Conservation (phyloP, 2,113 vertebrate species). For the Sterna hirundo region DNA sequence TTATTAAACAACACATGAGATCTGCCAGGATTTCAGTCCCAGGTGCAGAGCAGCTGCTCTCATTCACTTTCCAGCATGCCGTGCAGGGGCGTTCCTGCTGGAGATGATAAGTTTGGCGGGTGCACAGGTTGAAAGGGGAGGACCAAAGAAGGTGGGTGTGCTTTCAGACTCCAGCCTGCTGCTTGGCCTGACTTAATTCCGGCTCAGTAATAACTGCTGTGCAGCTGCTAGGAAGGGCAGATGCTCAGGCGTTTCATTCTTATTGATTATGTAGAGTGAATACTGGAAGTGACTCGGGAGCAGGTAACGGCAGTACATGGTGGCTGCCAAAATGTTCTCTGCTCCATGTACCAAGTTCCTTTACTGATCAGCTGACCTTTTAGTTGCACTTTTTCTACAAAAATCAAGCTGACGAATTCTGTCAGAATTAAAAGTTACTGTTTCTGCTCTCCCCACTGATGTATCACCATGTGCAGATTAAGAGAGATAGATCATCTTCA, state of each 20-base stretch:
- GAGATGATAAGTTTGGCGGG: not conserved
- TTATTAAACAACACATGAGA: not conserved
- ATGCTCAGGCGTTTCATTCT: not conserved
- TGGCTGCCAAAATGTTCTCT: not conserved
- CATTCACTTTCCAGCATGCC: not conserved
- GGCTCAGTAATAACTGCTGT: not conserved
- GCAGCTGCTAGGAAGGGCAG: not conserved
- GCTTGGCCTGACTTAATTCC: not conserved
- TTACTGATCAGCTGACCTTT: not conserved
- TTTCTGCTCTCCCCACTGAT: not conserved
- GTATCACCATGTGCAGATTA: not conserved
- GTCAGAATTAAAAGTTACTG: not conserved
- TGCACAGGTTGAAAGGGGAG: not conserved
- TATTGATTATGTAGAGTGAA: not conserved
- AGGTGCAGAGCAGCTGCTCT: conserved; percentile 58
- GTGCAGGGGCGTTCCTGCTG: not conserved
- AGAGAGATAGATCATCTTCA: not conserved
- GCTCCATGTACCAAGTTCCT: not conserved
- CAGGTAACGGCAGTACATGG: not conserved
- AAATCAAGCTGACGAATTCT: not conserved
- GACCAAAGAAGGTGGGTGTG: not conserved
- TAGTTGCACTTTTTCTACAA: not conserved
- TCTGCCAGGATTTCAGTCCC: conserved; percentile 29
- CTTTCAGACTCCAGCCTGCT: not conserved
- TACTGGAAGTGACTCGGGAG: not conserved